Base-by-base conservation (phyloP, 2,113 vertebrate species). In the Phyllopteryx taeniolatus region DNA sequence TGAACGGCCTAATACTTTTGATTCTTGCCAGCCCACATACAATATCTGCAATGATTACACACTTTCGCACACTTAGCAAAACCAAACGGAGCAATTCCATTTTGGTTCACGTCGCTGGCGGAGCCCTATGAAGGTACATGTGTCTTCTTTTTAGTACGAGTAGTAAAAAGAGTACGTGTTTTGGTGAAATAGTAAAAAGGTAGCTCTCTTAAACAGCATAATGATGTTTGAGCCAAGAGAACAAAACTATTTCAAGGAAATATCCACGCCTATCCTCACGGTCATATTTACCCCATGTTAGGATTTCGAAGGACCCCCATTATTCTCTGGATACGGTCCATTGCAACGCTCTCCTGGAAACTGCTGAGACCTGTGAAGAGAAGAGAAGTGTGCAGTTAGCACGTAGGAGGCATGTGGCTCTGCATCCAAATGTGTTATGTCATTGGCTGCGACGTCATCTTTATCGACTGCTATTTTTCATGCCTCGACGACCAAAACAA, bases 251-350 rank as follows among this genome's bases (percentile, higher is more conserved):
- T 27, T 27, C 27, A 27, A 27, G 27, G 27, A 27, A 44, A 44
- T 4, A 44, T 10, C 43, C 43, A 44, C 10, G 10, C n/a, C n/a
- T 10, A 27, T 57, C 4, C 9, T 57, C 11, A 57, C n/a, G 1
- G 54, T 9, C 20, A 43, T 73, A 15, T 56, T 87, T 83, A 89
- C 87, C 85, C 72, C 77, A 68, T 60, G 43, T 71, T 5, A 31
- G 87, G 85, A 44, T 82, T 87, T 80, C 86, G 85, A 22, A 89
- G 84, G 72, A 89, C 79, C 7, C 85, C 83, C 85, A 82, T 64
- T 39, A 89, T 86, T 60, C 87, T 89, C 79, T 87, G 85, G 68
- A 89, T 87, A 0, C 87, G 85, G 74, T 89, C 87, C n/a, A 27
- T 57, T 57, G 54, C 54, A 12, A 57, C n/a, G n/a, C 54, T 57